Evolutionary conservation across 2,113 vertebrate genomes (phyloP), one percentile per base, ranked within the genome.

Genomic region (Plestiodon gilberti): DNA sequence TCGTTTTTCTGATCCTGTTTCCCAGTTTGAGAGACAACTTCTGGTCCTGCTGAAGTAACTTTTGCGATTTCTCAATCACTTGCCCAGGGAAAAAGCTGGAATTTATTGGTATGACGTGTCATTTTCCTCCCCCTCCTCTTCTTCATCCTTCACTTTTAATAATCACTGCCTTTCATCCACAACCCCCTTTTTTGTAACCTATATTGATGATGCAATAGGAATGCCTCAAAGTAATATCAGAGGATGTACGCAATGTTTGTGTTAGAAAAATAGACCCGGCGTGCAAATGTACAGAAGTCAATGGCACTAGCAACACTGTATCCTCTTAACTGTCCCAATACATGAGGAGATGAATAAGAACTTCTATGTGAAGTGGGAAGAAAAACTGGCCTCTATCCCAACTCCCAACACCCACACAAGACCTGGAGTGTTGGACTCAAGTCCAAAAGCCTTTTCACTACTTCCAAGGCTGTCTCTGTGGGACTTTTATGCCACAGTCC

Each of bases 401-500:
- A 40, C 20, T 69, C 5, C 22, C 11, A 48, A 52, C 59, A 74
- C 40, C 57, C 59, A 80, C 38, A 82, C 86, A 83, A 33, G 65
- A 73, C 20, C 57, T 86, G 11, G 55, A 33, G 43, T 84, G 89
- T 85, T 82, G 61, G 69, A 85, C 28, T 35, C 22, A 57, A 87
- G 57, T 22, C 0, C 0, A 87, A 33, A n/a, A 40, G 67, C 35
- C 71, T 85, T 89, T 78, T 78, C 38, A 73, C 52, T 93, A 78
- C 73, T 0, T 0, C 1, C 4, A 33, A 20, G 1, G 22, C n/a
- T 7, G 23, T 23, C 25, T 52, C 57, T 38, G 25, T 57, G n/a
- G 22, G 59, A 57, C 17, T 28, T 48, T 43, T 59, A 15, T 61
- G 81, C 52, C 28, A n/a, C 2, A 61, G 1, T 62, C 22, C 18